These are phyloP conservation scores for Nannoperca obscura DNA, from an alignment of 2,797 vertebrate genomes.

Conservation along the genomic window DNA sequence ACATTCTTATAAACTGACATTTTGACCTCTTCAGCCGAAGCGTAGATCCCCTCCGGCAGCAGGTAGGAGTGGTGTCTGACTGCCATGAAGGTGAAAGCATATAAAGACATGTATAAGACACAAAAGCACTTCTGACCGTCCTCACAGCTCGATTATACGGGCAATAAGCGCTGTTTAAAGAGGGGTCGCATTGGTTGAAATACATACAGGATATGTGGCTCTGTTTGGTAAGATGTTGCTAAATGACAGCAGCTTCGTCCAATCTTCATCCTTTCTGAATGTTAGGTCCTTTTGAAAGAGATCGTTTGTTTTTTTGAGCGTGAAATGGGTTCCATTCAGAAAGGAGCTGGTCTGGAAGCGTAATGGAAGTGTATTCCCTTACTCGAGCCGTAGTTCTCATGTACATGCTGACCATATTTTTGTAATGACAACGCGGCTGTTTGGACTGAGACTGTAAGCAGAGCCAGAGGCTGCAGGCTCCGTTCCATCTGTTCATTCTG, in stretches of 20 bases:
- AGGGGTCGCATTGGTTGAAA: background rate
- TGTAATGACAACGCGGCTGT: conserved; percentile 20
- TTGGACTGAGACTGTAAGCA: conserved; percentile 27
- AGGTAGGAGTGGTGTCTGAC: conserved; percentile 24
- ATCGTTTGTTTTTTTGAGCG: too few relatives aligned
- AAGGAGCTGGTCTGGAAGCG: background rate
- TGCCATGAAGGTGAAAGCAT: background rate
- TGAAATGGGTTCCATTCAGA: background rate
- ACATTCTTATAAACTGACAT: conserved; percentile 52
- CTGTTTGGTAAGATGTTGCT: conserved; percentile 17
- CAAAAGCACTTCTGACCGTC: too few relatives aligned
- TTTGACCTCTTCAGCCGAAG: conserved; percentile 50
- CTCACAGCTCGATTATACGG: background rate
- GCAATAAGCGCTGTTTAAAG: background rate
- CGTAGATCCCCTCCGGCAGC: conserved; percentile 24
- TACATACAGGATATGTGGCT: conserved; percentile 19
- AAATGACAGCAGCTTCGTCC: conserved; percentile 3
- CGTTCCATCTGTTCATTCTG: conserved; percentile 59
- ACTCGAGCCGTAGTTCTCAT: background rate
- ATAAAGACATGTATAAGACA: too few relatives aligned
- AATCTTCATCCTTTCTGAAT: background rate
- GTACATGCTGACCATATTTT: background rate
- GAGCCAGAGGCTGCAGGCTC: conserved; percentile 38
- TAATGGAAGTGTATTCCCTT: background rate
- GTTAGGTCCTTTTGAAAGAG: background rate